A percentile compares a stretch with the other conserved stretches of the same genome.
Evolutionary conservation across 2,797 vertebrate genomes (phyloP).

Genomic region (Serranus cabrilla): DNA sequence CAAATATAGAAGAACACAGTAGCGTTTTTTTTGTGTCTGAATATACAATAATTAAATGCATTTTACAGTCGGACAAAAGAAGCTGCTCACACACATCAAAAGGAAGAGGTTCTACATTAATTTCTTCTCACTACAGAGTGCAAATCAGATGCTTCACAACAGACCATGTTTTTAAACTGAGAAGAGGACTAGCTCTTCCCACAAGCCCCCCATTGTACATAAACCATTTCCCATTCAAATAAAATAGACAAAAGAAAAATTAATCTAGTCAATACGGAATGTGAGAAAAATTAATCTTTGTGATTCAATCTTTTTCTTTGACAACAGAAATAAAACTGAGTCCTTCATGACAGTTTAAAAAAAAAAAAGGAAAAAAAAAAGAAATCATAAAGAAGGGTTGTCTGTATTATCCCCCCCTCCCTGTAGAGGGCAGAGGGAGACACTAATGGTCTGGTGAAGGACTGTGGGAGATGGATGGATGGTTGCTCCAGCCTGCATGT

Average conservation of each 20-base stretch:
- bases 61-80: slow-evolving; percentile 94
- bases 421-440: slow-evolving; percentile 85
- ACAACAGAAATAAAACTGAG: slow-evolving; percentile 91
- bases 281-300: slow-evolving; percentile 89
- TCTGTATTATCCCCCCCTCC: slow-evolving; percentile 75
- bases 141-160: slow-evolving; percentile 97
- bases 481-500: slow-evolving; percentile 80
- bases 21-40: slow-evolving; percentile 89
- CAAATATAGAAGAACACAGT: slow-evolving; percentile 85
- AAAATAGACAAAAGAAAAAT: slow-evolving; percentile 85
- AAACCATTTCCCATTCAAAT: slow-evolving; percentile 91
- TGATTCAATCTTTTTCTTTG: slow-evolving; percentile 88
- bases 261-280: slow-evolving; percentile 92
- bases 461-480: slow-evolving; percentile 89
- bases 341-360: slow-evolving; percentile 96
- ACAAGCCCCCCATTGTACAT: slow-evolving; percentile 85
- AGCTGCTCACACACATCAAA: slow-evolving; percentile 91
- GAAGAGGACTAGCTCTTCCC: slow-evolving; percentile 82
- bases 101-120: slow-evolving; percentile 92
- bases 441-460: slow-evolving; percentile 89
- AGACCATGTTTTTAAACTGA: slow-evolving; percentile 79
- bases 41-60: slow-evolving; percentile 96
- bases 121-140: slow-evolving; percentile 97
- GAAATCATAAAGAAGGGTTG: slow-evolving; percentile 72
- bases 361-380: slow-evolving; percentile 53